Evolutionary conservation across 2,113 vertebrate species (phyloP).

Genomic region (Tyrannus savana): DNA sequence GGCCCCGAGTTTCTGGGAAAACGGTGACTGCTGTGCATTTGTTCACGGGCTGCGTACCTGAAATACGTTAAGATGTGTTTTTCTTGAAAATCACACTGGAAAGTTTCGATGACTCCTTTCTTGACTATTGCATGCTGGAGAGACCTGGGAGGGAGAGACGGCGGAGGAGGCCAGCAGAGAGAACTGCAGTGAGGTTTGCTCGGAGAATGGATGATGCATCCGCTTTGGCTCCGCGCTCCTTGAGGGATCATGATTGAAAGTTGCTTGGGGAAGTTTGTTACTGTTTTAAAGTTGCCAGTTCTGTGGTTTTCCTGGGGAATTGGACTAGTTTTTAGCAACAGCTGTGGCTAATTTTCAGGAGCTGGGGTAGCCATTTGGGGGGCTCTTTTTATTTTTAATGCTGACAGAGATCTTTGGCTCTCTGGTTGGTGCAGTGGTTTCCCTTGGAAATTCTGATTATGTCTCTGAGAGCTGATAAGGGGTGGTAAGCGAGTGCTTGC

Average conservation of each 20-base stretch:
- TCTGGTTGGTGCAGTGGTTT: not conserved
- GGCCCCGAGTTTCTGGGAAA: slow-evolving; percentile 16
- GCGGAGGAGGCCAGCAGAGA: slow-evolving; percentile 23
- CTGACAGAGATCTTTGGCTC: not conserved
- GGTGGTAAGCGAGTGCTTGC: not conserved
- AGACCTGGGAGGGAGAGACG: not conserved
- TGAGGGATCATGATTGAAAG: slow-evolving; percentile 29
- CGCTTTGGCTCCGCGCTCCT: slow-evolving; percentile 31
- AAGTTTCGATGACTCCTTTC: not conserved
- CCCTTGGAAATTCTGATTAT: not conserved
- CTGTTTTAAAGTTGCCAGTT: slow-evolving; percentile 53
- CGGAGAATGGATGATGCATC: slow-evolving; percentile 43
- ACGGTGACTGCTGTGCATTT: not conserved
- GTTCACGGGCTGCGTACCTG: not conserved
- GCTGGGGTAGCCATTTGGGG: slow-evolving; percentile 4
- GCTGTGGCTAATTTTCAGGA: slow-evolving; percentile 69
- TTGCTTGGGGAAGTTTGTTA: slow-evolving; percentile 34
- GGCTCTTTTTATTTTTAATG: not conserved
- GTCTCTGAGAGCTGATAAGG: not conserved
- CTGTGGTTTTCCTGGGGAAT: slow-evolving; percentile 69
- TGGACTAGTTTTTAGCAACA: slow-evolving; percentile 53
- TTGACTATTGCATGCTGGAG: not conserved
- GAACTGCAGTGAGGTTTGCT: slow-evolving; percentile 4
- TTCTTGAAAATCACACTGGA: slow-evolving; percentile 24
- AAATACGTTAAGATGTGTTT: not conserved